phyloP scores from a whole-genome alignment of 2,888 invertebrate species.

The Gandaritis pyraliata region DNA sequence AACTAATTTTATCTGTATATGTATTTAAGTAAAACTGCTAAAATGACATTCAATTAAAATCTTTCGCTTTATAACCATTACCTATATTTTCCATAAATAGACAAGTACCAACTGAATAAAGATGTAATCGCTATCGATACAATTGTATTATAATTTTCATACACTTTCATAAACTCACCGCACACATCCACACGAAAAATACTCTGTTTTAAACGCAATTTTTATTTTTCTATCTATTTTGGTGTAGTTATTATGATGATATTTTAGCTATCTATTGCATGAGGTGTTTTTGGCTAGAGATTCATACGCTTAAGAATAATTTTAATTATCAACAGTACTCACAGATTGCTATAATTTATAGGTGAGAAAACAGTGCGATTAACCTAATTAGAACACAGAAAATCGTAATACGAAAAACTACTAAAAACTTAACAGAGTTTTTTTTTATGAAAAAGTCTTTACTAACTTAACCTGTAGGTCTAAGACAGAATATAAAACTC shows the following conservation, averaged over 20 bases:
- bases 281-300: background rate
- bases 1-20: background rate
- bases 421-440: too few species aligned
- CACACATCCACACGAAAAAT: conserved; percentile 15
- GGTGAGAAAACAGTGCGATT: too few species aligned
- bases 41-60: conserved; percentile 12
- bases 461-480: too few species aligned
- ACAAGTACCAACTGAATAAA: background rate
- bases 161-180: background rate
- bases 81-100: background rate
- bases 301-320: background rate
- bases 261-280: conserved; percentile 11
- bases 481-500: background rate
- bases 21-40: conserved; percentile 5
- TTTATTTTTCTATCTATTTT: conserved; percentile 13
- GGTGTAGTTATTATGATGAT: background rate
- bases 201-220: conserved; percentile 8
- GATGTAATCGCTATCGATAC: too few species aligned
- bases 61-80: conserved; percentile 14
- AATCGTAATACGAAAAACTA: too few species aligned
- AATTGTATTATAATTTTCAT: too few species aligned
- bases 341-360: background rate
- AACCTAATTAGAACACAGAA: too few species aligned
- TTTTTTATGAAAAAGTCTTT: too few species aligned
- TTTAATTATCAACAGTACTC: background rate